Percentiles rank a stretch among this genome's conserved stretches.
phyloP scores from a whole-genome alignment of 1,140 invertebrate genomes.

The Bicyclus anynana region DNA sequence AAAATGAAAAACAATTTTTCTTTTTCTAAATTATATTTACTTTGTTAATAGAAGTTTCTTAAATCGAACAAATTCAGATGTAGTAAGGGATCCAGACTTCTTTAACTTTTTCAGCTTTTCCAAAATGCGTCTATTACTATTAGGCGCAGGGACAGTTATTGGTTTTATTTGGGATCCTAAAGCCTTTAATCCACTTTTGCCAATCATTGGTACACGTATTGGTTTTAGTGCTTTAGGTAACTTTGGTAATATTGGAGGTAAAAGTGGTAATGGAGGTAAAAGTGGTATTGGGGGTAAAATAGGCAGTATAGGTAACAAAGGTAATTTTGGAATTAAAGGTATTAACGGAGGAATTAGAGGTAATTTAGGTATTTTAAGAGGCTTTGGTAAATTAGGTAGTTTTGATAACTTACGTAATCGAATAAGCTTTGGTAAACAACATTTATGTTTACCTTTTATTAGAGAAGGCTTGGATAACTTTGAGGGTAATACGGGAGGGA shows the following conservation, averaged over 20 bases:
- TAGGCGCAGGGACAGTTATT: conserved; percentile 23
- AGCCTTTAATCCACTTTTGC: conserved; percentile 34
- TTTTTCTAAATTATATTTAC: background rate
- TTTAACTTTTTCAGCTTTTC: conserved; percentile 44
- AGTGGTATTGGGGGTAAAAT: conserved; percentile 20
- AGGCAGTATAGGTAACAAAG: conserved; percentile 18
- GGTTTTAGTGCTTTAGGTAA: conserved; percentile 30
- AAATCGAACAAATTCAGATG: conserved; percentile 45
- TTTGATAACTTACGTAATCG: conserved; percentile 3
- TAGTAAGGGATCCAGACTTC: conserved; percentile 42
- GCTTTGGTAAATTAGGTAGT: conserved; percentile 17
- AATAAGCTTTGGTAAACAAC: background rate
- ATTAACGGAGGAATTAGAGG: conserved; percentile 15
- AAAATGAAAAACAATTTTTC: background rate
- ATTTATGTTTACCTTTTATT: conserved; percentile 15
- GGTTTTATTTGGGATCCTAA: conserved; percentile 35
- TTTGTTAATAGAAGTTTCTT: conserved; percentile 42
- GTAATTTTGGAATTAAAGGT: conserved; percentile 25
- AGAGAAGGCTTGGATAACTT: conserved; percentile 10
- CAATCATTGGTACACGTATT: conserved; percentile 36
- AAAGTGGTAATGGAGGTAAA: conserved; percentile 22
- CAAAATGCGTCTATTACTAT: conserved; percentile 31
- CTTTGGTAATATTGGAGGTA: conserved; percentile 27
- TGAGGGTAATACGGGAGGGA: conserved; percentile 8
- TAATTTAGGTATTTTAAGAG: conserved; percentile 1